A percentile compares a stretch with the other conserved stretches of the same genome.
phyloP scores from a whole-genome alignment of 2,888 invertebrate genomes.

The Eilema caniola region DNA sequence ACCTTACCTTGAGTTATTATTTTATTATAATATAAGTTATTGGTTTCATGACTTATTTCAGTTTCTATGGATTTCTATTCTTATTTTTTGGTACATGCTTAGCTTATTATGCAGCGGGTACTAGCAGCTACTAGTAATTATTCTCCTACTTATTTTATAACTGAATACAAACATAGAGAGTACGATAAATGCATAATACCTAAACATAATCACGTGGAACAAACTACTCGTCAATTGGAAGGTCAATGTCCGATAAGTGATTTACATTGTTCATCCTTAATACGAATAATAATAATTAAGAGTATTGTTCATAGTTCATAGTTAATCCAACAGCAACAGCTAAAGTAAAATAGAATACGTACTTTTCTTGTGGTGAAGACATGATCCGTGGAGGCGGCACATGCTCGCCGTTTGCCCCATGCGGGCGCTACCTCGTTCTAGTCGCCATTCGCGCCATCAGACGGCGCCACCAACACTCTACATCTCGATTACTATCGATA shows the following conservation, averaged over 20 bases:
- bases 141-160: background rate
- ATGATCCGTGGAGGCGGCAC: constrained; percentile 92
- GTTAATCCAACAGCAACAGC: background rate
- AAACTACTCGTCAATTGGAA: background rate
- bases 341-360: constrained; percentile 71
- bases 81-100: no score
- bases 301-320: no score
- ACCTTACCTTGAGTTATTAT: no score
- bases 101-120: no score
- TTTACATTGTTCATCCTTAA: background rate
- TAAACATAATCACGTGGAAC: background rate
- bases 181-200: background rate
- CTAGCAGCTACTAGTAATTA: background rate
- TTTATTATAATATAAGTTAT: no score
- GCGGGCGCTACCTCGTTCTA: constrained; percentile 84
- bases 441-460: constrained; percentile 73
- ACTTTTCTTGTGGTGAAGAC: constrained; percentile 92
- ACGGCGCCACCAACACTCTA: constrained; percentile 62
- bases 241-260: constrained; percentile 7
- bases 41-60: no score
- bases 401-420: constrained; percentile 94
- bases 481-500: constrained; percentile 62
- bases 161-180: background rate
- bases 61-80: no score
- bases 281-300: background rate